Evolutionary conservation across 2,888 invertebrate genomes (phyloP).

Genomic region (Drosophila multiciliata): DNA sequence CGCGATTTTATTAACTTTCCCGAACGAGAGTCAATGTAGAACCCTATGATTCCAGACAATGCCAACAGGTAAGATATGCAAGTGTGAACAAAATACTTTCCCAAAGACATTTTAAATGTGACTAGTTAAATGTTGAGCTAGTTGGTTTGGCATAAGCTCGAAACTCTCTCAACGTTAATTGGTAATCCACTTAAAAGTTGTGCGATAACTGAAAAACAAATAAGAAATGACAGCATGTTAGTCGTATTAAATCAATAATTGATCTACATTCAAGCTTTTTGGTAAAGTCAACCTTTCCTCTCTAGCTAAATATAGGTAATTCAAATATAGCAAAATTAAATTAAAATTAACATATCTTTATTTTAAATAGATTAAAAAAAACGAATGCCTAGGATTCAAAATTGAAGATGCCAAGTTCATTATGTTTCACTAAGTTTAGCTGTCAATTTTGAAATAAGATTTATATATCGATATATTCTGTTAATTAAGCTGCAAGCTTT

Average conservation of each 20-base stretch:
- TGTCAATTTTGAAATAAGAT: too few relatives aligned
- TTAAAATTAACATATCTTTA: too few relatives aligned
- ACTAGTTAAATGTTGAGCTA: background rate
- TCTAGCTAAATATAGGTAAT: background rate
- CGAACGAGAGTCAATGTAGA: slow-evolving; percentile 6
- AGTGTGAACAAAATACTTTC: slow-evolving; percentile 13
- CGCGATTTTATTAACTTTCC: background rate
- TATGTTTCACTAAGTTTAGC: too few relatives aligned
- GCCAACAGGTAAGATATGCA: slow-evolving; percentile 11
- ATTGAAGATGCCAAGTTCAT: too few relatives aligned
- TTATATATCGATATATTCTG: too few relatives aligned
- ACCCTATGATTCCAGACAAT: slow-evolving; percentile 6
- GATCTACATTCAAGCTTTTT: background rate
- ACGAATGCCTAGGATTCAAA: background rate
- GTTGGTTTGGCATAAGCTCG: background rate
- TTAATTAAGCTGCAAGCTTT: too few relatives aligned
- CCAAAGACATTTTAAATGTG: slow-evolving; percentile 1
- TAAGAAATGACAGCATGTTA: background rate
- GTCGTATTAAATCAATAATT: background rate
- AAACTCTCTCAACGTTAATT: background rate
- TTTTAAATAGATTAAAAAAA: too few relatives aligned
- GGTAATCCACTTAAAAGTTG: background rate
- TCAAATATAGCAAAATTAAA: background rate
- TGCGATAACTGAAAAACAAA: background rate
- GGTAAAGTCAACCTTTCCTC: background rate